Conservation (phyloP, 2,888 invertebrate genomes). For the Temnothorax unifasciatus region DNA sequence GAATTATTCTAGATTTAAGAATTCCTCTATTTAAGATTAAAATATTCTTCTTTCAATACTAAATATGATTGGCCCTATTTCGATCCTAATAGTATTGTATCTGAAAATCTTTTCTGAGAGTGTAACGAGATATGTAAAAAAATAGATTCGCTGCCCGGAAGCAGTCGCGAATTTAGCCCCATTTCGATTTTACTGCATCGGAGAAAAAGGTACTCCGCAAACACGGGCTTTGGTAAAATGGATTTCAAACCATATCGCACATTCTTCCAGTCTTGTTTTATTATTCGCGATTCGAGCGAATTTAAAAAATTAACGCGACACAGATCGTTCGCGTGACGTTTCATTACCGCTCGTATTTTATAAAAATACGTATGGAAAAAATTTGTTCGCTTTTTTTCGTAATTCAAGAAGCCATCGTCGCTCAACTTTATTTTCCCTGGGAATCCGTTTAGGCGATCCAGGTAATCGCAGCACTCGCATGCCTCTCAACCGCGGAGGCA, state of each 20-base stretch:
- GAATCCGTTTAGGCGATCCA: not conserved
- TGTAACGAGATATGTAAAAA: not conserved
- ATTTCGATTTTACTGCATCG: not conserved
- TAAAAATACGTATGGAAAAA: not conserved
- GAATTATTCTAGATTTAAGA: too few species aligned
- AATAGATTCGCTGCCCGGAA: not conserved
- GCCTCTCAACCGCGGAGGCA: not conserved
- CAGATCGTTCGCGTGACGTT: not conserved
- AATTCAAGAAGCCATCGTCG: not conserved
- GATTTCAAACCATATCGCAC: not conserved
- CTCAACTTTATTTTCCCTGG: not conserved
- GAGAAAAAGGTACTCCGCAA: not conserved
- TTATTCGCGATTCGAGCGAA: not conserved
- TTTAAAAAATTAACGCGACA: not conserved
- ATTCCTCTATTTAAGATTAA: too few species aligned
- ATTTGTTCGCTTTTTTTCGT: not conserved
- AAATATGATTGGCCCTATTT: too few species aligned
- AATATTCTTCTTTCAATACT: too few species aligned
- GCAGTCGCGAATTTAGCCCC: not conserved
- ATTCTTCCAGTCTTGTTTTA: not conserved
- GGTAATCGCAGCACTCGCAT: slow-evolving; percentile 9
- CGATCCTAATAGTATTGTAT: too few species aligned
- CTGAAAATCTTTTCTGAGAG: too few species aligned
- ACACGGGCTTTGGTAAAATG: not conserved
- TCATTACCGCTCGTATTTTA: not conserved